Percentiles rank a stretch among this genome's conserved stretches.
Conservation (phyloP, 23 tunicate species). For the Pegea sp. region DNA sequence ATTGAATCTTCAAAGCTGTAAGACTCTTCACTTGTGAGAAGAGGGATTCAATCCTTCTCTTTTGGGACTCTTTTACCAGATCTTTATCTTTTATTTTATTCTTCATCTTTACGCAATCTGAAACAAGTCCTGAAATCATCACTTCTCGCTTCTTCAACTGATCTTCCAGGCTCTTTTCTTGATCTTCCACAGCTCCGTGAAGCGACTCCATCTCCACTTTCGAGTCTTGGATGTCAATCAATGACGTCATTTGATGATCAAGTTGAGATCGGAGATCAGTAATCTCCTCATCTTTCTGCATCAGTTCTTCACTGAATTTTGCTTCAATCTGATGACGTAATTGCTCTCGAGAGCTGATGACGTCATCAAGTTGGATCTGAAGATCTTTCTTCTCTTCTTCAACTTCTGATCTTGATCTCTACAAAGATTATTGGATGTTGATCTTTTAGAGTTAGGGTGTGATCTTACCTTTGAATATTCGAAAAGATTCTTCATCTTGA, state of each 20-base stretch:
- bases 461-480: too few relatives aligned
- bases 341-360: too few relatives aligned
- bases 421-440: too few relatives aligned
- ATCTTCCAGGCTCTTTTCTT: constrained; percentile 6
- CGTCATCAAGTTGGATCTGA: too few relatives aligned
- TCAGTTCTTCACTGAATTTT: constrained; percentile 1
- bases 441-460: too few relatives aligned
- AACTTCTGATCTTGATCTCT: not conserved
- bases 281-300: constrained; percentile 1
- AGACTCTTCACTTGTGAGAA: constrained; percentile 27
- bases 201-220: too few relatives aligned
- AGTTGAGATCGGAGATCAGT: not conserved
- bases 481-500: not conserved
- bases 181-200: not conserved
- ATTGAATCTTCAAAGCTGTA: constrained; percentile 42
- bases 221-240: too few relatives aligned
- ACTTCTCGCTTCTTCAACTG: constrained; percentile 43
- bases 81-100: constrained; percentile 4
- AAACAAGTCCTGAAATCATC: constrained; percentile 42
- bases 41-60: constrained; percentile 3
- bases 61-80: constrained; percentile 3
- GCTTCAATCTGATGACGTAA: too few relatives aligned
- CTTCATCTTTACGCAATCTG: constrained; percentile 55
- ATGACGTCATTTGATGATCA: too few relatives aligned
- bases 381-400: not conserved